Conservation (phyloP, 2,113 vertebrate species). For the Lasiurus borealis region DNA sequence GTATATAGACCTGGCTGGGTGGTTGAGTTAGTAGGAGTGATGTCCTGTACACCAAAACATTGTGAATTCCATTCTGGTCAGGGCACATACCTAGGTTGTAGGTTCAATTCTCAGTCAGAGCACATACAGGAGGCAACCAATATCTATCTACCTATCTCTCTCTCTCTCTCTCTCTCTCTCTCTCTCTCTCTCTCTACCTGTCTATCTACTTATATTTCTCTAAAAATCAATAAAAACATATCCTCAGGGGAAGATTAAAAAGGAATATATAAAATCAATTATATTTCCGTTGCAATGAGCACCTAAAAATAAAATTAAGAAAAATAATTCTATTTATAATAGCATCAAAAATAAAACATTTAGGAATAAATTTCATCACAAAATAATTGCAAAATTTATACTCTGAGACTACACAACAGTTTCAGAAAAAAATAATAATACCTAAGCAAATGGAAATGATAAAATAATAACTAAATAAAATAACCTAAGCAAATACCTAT, state of each 20-base stretch:
- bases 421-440: background rate
- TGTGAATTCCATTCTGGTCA: background rate
- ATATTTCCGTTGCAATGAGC: background rate
- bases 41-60: background rate
- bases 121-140: background rate
- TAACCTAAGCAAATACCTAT: background rate
- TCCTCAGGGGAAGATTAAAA: background rate
- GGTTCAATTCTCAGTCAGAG: background rate
- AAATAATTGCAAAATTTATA: constrained; percentile 26
- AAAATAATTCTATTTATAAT: background rate
- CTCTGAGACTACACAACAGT: background rate
- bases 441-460: background rate
- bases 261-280: background rate
- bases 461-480: too few species aligned
- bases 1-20: background rate
- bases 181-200: background rate
- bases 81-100: background rate
- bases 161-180: too few species aligned
- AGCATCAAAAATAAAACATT: background rate
- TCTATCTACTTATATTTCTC: too few species aligned
- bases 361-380: background rate
- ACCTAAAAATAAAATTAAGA: background rate
- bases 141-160: background rate
- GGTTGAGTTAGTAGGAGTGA: background rate
- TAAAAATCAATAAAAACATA: background rate